Base-by-base conservation (phyloP, 1,140 invertebrate genomes). In the Diachasmimorpha longicaudata region DNA sequence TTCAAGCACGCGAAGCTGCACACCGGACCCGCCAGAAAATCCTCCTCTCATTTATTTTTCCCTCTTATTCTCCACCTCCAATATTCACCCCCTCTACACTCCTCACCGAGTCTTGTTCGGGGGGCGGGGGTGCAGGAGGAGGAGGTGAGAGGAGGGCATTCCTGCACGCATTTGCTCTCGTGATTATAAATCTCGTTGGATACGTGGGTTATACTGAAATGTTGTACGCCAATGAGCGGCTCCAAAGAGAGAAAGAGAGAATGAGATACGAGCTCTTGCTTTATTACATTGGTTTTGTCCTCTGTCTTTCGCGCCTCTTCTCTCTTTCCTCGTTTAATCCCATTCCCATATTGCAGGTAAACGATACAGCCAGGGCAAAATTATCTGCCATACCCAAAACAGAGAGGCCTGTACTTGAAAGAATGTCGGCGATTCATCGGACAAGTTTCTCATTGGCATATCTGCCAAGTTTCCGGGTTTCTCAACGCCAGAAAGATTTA, bases 121-220 rank as follows among this genome's bases (percentile, higher is more conserved):
- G n/a, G 10, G 36, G 31, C 6, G 31, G 6, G n/a, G n/a, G n/a
- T n/a, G n/a, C n/a, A n/a, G n/a, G n/a, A n/a, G n/a, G n/a, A n/a
- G n/a, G n/a, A n/a, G n/a, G n/a, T n/a, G 31, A 31, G 31, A 31
- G 14, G 36, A 37, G 25, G 31, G 25, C 71, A 73, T 73, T 73
- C 71, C 71, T 63, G 71, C 71, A 73, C 71, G 71, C 71, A 73
- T 73, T 73, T 39, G 48, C 48, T 58, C 48, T 73, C 48, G 71
- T 52, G 71, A 73, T 73, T 55, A 63, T 73, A 58, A 73, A 73
- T 73, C 71, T 73, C 55, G 23, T 68, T 19, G 48, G 48, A 25
- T 31, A 58, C 71, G 71, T 55, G 71, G 71, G 71, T 25, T 63
- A 58, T 14, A 58, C 52, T 55, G 48, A 36, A 42, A 73, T 37